Percentiles rank a stretch among this genome's conserved stretches.
These are phyloP conservation scores for Steinernema carpocapsae DNA, from an alignment of 2,888 invertebrate species.

Conservation along the genomic window DNA sequence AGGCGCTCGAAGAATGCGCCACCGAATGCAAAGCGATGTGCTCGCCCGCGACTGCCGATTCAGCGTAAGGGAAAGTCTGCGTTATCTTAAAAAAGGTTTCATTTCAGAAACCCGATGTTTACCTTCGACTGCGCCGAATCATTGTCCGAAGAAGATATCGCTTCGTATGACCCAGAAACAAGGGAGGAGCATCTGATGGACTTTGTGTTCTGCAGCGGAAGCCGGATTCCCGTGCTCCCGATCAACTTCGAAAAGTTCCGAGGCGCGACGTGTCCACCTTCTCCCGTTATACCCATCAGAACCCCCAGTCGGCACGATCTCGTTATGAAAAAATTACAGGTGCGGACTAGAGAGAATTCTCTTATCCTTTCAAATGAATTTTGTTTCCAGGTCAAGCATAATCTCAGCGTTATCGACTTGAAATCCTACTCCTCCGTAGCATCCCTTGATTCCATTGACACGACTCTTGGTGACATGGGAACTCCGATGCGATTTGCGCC, in stretches of 20 bases:
- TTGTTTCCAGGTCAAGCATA: slow-evolving; percentile 47
- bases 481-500: slow-evolving; percentile 49
- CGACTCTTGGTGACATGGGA: slow-evolving; percentile 50
- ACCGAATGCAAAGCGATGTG: slow-evolving; percentile 22
- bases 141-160: background rate
- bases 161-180: no score
- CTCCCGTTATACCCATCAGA: slow-evolving; percentile 43
- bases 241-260: slow-evolving; percentile 27
- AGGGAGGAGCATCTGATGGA: no score
- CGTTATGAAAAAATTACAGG: slow-evolving; percentile 55
- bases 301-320: slow-evolving; percentile 52
- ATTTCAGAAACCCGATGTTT: background rate
- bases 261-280: slow-evolving; percentile 13
- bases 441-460: slow-evolving; percentile 46
- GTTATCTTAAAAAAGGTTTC: background rate
- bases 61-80: background rate
- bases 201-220: background rate
- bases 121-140: background rate
- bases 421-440: slow-evolving; percentile 51
- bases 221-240: slow-evolving; percentile 6
- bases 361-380: background rate
- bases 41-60: background rate
- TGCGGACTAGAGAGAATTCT: background rate
- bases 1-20: slow-evolving; percentile 20
- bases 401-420: slow-evolving; percentile 51